Evolutionary conservation across 2,113 vertebrate species (phyloP), one percentile per base, ranked within the genome.

Genomic region (Chionomys nivalis): DNA sequence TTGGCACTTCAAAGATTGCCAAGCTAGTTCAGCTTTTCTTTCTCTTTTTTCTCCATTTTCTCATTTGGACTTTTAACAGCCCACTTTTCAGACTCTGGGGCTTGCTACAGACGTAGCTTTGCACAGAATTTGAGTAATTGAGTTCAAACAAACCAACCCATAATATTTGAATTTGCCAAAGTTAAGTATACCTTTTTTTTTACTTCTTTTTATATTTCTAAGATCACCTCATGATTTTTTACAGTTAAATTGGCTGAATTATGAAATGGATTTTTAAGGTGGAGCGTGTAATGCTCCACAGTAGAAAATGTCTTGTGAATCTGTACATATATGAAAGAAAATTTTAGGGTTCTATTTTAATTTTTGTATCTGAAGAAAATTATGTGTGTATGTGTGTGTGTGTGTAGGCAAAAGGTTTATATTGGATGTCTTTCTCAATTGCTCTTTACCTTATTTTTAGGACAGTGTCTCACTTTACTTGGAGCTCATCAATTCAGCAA

Each of bases 1-100:
- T 98, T 94, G 97, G 91, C 7, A 94, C 95, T 98, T 98, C 75
- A 87, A 89, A 94, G 96, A 97, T 95, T 93, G 93, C 86, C 98
- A 94, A 98, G 95, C 94, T 92, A 94, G 89, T 94, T 89, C 66
- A 94, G 90, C 89, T 97, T 96, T 97, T 97, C 55, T 19, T 58
- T 58, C 55, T 58, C 55, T 96, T 95, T 63, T 42, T 96, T 95
- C 39, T 75, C 11, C 65, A 68, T 68, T 52, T 58, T 90, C 94
- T 81, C 90, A 95, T 98, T 96, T 95, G 91, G 91, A 72, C 65
- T 94, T 95, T 96, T 94, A 96, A 94, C 79, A 96, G 86, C 44
- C 96, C 94, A 91, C 81, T 77, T 87, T 96, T 98, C 88, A 96
- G 79, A 96, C 17, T 49, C 66, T 82, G 65, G 5, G 36, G 21